Base-by-base conservation (phyloP, 2,888 invertebrate genomes). In the Brachyptera risi region DNA sequence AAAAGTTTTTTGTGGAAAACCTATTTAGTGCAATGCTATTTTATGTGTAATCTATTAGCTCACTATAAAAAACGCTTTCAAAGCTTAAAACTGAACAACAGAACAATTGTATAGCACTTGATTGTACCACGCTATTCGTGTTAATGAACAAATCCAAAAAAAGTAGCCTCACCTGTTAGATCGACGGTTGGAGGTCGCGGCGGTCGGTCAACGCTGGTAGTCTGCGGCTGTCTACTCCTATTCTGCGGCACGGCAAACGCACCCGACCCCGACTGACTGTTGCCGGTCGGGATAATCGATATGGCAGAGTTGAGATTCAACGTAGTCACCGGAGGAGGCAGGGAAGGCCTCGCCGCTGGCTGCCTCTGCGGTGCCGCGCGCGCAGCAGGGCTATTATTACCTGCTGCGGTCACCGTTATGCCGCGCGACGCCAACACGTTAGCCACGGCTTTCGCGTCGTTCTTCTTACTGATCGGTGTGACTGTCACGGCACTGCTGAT, bases 361-460 rank as follows among this genome's bases (percentile, higher is more conserved):
- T 57, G 59, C 27, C 56, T 79, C 77, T 1, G 80, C 77, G 26
- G 76, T 74, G 1, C 79, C 76, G 13, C 77, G 74, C 68, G 78
- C 26, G 15, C 31, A 11, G 40, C 24, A 37, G 56, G 38, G 38
- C 50, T 61, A 15, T 57, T 47, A 11, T 62, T 64, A 44, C 63
- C 63, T 49, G 86, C 85, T 42, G 83, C 82, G 49, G 88, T 88
- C 0, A 90, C 84, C 35, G 88, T 89, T 59, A 90, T 90, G 1
- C 90, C 90, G 64, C 90, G 78, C 4, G 86, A 86, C 2, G 88
- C 89, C 62, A 90, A 73, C 61, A 90, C 86, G 71, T 85, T 87
- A 0, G 90, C 89, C 69, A 90, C 88, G 0, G 86, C 86, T 69
- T 83, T 86, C 0, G 88, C 86, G 71, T 88, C 87, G 38, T 58